Conservation (phyloP, 1,140 invertebrate genomes). For the Periplaneta americana region DNA sequence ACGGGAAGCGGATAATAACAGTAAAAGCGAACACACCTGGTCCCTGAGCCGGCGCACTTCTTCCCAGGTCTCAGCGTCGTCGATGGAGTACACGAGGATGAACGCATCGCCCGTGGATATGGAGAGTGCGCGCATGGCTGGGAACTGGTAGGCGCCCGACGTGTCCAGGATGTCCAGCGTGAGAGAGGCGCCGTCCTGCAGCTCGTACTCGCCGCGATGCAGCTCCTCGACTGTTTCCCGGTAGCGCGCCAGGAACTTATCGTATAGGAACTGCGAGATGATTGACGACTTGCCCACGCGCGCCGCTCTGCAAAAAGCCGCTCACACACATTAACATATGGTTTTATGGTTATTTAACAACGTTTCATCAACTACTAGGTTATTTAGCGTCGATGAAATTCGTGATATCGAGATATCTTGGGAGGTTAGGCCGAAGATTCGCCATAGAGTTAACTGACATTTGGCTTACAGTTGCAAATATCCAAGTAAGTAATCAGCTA, state of each 20-base stretch:
- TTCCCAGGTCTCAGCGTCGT: conserved; percentile 44
- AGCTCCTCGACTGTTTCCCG: conserved; percentile 52
- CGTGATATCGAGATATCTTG: too few relatives aligned
- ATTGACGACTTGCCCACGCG: conserved; percentile 54
- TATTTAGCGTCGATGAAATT: too few relatives aligned
- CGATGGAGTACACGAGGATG: conserved; percentile 48
- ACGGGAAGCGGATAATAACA: too few relatives aligned
- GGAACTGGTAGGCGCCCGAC: conserved; percentile 48
- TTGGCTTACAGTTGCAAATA: too few relatives aligned
- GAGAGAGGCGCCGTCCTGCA: conserved; percentile 34
- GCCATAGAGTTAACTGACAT: too few relatives aligned
- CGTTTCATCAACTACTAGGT: too few relatives aligned
- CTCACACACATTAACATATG: too few relatives aligned
- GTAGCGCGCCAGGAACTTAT: conserved; percentile 44
- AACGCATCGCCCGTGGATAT: conserved; percentile 51
- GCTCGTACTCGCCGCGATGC: conserved; percentile 46
- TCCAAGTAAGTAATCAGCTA: too few relatives aligned
- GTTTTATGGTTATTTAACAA: too few relatives aligned
- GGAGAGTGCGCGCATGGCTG: conserved; percentile 53
- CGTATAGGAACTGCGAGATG: conserved; percentile 54
- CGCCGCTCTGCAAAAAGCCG: conserved; percentile 26
- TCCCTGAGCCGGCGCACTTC: conserved; percentile 37
- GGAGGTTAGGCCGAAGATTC: too few relatives aligned
- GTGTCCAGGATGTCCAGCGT: conserved; percentile 51
- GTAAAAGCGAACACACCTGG: conserved; percentile 25